phyloP scores from a whole-genome alignment of 2,113 vertebrate species.

The Blennius ocellaris region DNA sequence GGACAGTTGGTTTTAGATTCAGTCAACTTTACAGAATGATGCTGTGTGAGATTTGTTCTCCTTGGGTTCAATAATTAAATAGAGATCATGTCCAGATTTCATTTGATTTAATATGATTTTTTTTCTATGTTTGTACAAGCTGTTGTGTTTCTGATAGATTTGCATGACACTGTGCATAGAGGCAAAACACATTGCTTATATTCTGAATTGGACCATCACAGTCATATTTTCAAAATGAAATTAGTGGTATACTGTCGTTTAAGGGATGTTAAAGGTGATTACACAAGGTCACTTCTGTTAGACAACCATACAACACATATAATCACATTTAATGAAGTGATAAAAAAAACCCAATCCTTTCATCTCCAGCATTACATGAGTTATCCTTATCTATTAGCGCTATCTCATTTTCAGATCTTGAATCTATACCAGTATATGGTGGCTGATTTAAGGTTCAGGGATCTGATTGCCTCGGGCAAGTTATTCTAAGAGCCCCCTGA shows the following conservation, averaged over 20 bases:
- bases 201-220: slow-evolving; percentile 2
- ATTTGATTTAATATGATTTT: no score
- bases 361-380: slow-evolving; percentile 51
- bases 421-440: slow-evolving; percentile 75
- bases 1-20: slow-evolving; percentile 17
- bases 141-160: no score
- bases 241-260: not conserved
- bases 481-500: slow-evolving; percentile 87
- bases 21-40: no score
- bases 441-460: slow-evolving; percentile 87
- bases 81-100: no score
- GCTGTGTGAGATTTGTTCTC: no score
- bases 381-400: slow-evolving; percentile 71
- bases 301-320: slow-evolving; percentile 20
- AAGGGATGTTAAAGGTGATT: slow-evolving; percentile 23
- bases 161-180: no score
- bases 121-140: no score
- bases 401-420: slow-evolving; percentile 78
- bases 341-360: slow-evolving; percentile 46
- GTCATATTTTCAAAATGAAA: not conserved
- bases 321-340: slow-evolving; percentile 52
- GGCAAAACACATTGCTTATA: no score
- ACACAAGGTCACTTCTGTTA: not conserved
- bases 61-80: no score
- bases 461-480: slow-evolving; percentile 83